A percentile compares a stretch with the other conserved stretches of the same genome.
phyloP scores from a whole-genome alignment of 2,113 vertebrate genomes.

The Callorhinus ursinus region DNA sequence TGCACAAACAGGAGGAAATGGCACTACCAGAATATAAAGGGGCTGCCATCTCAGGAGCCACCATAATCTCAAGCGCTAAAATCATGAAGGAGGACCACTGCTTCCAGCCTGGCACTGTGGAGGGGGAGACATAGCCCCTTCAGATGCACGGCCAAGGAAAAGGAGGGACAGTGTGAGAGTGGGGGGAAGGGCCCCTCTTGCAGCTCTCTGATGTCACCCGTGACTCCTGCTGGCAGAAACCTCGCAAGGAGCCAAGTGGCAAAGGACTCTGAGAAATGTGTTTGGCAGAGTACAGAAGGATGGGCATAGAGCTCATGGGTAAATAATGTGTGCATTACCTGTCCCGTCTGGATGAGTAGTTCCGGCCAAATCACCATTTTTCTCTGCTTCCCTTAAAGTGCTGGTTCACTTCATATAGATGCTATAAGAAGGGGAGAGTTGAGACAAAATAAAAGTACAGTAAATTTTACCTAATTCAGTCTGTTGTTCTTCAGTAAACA shows the following conservation, averaged over 20 bases:
- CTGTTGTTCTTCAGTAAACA: background rate
- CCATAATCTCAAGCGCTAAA: background rate
- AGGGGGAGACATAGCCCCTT: background rate
- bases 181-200: too few relatives aligned
- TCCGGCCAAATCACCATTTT: background rate
- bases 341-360: background rate
- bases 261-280: background rate
- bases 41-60: background rate
- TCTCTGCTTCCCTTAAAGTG: background rate
- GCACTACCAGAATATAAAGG: background rate
- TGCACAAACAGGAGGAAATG: background rate
- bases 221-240: background rate
- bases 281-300: background rate
- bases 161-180: background rate
- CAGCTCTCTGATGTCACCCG: background rate
- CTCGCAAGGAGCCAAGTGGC: background rate
- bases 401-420: background rate
- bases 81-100: background rate
- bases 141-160: background rate
- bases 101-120: background rate
- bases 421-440: background rate
- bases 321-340: background rate
- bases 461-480: background rate
- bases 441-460: constrained; percentile 14
- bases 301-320: background rate